A percentile compares a stretch with the other conserved stretches of the same genome.
These are phyloP conservation scores for Falco cherrug DNA, from an alignment of 2,797 vertebrate species.

Conservation along the genomic window DNA sequence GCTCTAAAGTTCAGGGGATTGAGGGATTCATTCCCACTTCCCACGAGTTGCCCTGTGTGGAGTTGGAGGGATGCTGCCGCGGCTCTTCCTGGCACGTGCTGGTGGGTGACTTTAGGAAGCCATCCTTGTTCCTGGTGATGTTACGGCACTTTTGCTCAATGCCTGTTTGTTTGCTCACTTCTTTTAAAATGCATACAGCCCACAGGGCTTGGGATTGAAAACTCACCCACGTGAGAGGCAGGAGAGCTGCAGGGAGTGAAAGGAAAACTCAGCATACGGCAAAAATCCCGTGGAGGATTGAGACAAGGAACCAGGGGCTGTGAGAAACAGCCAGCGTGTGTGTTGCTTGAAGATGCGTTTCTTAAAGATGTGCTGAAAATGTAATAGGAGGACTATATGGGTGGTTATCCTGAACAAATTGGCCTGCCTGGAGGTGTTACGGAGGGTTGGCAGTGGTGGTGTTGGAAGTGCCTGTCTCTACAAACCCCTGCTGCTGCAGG, in stretches of 20 bases:
- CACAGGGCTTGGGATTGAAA: background rate
- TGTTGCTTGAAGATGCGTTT: background rate
- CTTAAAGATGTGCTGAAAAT: background rate
- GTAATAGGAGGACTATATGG: fast-evolving
- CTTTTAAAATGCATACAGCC: background rate
- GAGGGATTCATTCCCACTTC: background rate
- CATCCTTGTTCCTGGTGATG: background rate
- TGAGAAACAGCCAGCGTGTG: background rate
- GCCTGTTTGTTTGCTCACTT: background rate
- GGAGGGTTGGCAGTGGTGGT: background rate
- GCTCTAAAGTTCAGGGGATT: background rate
- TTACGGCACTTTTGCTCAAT: background rate
- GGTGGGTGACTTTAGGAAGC: background rate
- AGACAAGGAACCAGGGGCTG: background rate
- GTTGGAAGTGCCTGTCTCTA: fast-evolving
- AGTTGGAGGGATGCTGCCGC: background rate
- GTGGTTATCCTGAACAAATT: fast-evolving
- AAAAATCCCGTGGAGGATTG: background rate
- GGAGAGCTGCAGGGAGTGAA: background rate
- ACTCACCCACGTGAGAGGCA: background rate
- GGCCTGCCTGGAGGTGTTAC: fast-evolving
- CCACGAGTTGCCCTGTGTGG: background rate
- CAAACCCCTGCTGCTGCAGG: background rate
- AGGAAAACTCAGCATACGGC: background rate
- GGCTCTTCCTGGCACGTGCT: background rate